These are phyloP conservation scores for Barbus barbus DNA, from an alignment of 2,113 vertebrate species.

Conservation along the genomic window DNA sequence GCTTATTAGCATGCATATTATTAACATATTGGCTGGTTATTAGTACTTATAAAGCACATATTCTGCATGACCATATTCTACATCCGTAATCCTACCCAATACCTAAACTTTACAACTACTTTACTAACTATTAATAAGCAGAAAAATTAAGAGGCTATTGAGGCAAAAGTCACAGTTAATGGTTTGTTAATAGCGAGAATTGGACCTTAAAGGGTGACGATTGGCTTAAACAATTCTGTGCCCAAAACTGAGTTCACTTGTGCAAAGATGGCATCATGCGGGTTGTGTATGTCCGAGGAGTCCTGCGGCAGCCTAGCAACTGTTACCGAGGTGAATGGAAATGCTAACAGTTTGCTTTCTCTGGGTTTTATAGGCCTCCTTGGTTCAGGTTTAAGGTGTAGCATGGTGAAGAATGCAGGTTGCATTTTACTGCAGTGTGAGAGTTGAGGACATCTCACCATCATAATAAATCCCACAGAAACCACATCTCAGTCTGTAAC, in stretches of 20 bases:
- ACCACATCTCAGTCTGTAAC: slow-evolving; percentile 17
- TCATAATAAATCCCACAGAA: slow-evolving; percentile 32
- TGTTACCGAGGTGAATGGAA: background rate
- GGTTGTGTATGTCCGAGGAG: background rate
- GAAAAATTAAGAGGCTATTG: no score
- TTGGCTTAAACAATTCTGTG: background rate
- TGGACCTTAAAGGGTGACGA: no score
- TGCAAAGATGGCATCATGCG: background rate
- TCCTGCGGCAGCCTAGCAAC: background rate
- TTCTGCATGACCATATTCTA: no score
- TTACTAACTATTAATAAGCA: no score
- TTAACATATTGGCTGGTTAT: no score
- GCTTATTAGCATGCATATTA: no score
- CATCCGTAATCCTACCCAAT: no score
- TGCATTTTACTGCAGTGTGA: background rate
- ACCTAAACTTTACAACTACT: no score
- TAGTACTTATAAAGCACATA: no score
- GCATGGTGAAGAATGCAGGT: background rate
- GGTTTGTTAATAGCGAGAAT: no score
- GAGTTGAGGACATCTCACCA: background rate
- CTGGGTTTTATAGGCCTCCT: background rate
- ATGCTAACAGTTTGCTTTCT: background rate
- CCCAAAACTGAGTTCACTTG: background rate
- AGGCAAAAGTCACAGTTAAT: no score
- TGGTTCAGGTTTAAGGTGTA: background rate